phyloP scores from a whole-genome alignment of 2,113 vertebrate genomes.

The Chiloscyllium plagiosum region DNA sequence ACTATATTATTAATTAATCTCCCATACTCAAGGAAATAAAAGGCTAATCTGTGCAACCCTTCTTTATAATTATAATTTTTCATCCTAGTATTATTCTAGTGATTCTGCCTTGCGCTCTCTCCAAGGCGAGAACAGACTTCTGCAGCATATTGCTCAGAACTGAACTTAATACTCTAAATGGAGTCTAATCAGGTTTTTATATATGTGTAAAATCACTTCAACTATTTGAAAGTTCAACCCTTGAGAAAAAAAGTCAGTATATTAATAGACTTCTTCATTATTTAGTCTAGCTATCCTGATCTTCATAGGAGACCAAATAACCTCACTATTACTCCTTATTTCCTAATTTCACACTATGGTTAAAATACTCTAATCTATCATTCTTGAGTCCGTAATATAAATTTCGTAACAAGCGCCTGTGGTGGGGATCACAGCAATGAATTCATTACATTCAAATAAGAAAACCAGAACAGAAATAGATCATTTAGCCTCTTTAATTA shows the following conservation, averaged over 20 bases:
- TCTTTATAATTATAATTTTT: not conserved
- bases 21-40: not conserved
- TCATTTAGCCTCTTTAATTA: not conserved
- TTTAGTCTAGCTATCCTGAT: not conserved
- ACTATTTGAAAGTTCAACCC: not conserved
- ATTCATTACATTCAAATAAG: not conserved
- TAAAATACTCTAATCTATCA: not conserved
- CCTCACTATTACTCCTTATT: not conserved
- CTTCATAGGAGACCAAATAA: not conserved
- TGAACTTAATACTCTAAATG: not conserved
- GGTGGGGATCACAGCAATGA: not conserved
- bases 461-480: not conserved
- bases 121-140: not conserved
- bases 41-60: not conserved
- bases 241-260: not conserved
- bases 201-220: not conserved
- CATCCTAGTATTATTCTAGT: not conserved
- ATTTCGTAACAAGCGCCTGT: not conserved
- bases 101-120: not conserved
- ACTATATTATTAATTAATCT: not conserved
- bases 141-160: not conserved
- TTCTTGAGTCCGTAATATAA: not conserved
- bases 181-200: not conserved
- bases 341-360: not conserved
- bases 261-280: not conserved